Evolutionary conservation across 2,797 vertebrate species (phyloP).

Genomic region (Botia almorhae): DNA sequence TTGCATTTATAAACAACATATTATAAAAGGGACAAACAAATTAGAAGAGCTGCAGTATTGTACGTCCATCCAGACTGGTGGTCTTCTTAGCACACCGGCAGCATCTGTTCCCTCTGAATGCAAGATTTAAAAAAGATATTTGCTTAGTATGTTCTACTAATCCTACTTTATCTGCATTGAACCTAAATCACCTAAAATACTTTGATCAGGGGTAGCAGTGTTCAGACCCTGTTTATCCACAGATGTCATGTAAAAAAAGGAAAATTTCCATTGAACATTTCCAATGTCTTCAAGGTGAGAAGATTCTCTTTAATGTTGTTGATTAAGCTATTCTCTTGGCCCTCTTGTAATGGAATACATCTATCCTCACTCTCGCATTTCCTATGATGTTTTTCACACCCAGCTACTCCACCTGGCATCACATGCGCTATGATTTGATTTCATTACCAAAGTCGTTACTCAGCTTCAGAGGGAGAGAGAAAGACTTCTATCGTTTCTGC

Average conservation of each 20-base stretch:
- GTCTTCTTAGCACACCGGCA: constrained; percentile 52
- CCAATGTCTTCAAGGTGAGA: constrained; percentile 74
- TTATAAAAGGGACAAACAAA: constrained; percentile 38
- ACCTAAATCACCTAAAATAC: constrained; percentile 73
- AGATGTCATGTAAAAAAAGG: neutral
- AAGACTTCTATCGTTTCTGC: constrained; percentile 69
- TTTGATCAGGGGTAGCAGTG: constrained; percentile 73
- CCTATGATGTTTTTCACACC: constrained; percentile 11
- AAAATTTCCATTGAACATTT: constrained; percentile 59
- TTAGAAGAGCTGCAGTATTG: constrained; percentile 24
- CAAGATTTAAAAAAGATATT: constrained; percentile 80
- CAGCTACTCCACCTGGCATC: neutral
- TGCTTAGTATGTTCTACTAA: constrained; percentile 79
- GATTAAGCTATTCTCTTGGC: constrained; percentile 77
- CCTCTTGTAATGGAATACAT: constrained; percentile 68
- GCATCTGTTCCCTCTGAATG: constrained; percentile 70
- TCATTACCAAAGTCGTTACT: constrained; percentile 76
- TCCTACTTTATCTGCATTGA: constrained; percentile 83
- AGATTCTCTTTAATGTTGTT: constrained; percentile 76
- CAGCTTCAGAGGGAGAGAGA: constrained; percentile 70
- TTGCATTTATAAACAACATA: constrained; percentile 49
- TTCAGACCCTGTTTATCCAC: constrained; percentile 18
- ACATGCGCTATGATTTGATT: constrained; percentile 58
- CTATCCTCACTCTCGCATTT: constrained; percentile 7
- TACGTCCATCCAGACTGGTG: constrained; percentile 24